A percentile compares a stretch with the other conserved stretches of the same genome.
These are phyloP conservation scores for Porites evermanni DNA, from an alignment of 92 coral and sea anemone genomes.

Conservation along the genomic window DNA sequence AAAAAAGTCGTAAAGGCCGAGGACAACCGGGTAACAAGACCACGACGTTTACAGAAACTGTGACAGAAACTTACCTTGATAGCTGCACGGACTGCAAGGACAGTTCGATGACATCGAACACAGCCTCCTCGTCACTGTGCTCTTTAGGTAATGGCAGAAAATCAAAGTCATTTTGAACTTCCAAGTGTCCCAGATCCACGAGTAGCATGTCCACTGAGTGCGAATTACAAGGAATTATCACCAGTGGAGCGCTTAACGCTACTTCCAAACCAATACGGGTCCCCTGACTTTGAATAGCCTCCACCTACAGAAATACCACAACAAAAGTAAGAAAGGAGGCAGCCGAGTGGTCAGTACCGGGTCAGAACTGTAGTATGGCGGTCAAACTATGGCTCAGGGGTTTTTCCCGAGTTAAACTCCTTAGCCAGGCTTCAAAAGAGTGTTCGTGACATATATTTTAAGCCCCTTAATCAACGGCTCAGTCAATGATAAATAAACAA, in stretches of 20 bases:
- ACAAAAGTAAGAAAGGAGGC: neutral
- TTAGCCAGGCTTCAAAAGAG: no score
- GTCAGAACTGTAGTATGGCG: no score
- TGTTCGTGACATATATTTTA: no score
- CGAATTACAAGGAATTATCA: constrained; percentile 92
- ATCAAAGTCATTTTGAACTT: constrained; percentile 84
- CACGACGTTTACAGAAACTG: neutral
- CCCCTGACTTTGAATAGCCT: constrained; percentile 82
- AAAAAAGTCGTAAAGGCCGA: neutral
- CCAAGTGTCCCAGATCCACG: constrained; percentile 93
- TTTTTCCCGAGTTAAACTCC: no score
- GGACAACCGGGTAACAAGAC: neutral
- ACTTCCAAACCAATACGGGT: constrained; percentile 81
- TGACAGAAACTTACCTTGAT: constrained; percentile 73
- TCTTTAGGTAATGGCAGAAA: constrained; percentile 44
- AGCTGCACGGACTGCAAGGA: constrained; percentile 92
- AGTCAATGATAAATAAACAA: no score
- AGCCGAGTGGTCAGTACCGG: no score
- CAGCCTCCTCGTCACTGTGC: constrained; percentile 51
- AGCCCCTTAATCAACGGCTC: no score
- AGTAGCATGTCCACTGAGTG: constrained; percentile 88
- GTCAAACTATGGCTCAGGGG: no score
- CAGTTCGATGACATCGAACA: constrained; percentile 87
- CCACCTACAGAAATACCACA: constrained; percentile 62
- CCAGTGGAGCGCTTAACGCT: constrained; percentile 86